A percentile compares a stretch with the other conserved stretches of the same genome.
Conservation (phyloP, 1,140 invertebrate species). For the Drosophila arawakana region DNA sequence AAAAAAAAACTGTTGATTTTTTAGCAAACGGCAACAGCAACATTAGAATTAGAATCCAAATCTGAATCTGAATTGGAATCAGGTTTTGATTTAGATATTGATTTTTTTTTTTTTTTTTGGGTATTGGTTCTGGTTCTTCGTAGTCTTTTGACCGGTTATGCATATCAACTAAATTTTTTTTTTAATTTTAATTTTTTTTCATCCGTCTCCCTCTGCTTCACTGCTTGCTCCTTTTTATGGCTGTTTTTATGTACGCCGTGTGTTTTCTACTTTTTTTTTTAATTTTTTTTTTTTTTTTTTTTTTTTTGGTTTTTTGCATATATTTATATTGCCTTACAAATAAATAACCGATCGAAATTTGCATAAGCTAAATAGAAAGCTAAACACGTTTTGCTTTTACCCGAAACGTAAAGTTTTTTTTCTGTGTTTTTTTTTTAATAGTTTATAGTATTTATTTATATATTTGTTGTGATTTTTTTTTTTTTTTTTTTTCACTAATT, state of each 20-base stretch:
- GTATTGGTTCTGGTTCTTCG: conserved; percentile 48
- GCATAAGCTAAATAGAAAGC: conserved; percentile 82
- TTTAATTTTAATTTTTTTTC: conserved; percentile 6
- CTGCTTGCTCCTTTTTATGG: conserved; percentile 73
- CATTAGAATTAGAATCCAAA: conserved; percentile 33
- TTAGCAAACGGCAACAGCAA: conserved; percentile 30
- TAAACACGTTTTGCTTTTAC: conserved; percentile 81
- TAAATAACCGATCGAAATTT: conserved; percentile 77
- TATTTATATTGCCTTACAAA: conserved; percentile 61
- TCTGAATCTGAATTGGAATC: conserved; percentile 46
- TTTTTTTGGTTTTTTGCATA: conserved; percentile 45
- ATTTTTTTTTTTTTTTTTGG: conserved; percentile 13
- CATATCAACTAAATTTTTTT: conserved; percentile 50
- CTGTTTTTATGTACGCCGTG: conserved; percentile 61
- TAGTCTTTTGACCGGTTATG: conserved; percentile 74
- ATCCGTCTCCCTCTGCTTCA: conserved; percentile 5
- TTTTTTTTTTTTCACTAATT: too few relatives aligned
- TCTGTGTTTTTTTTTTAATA: conserved; percentile 22
- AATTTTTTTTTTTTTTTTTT: conserved; percentile 28
- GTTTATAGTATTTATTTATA: conserved; percentile 5
- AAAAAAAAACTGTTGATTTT: conserved; percentile 23
- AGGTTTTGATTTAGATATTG: conserved; percentile 37
- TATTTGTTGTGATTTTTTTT: conserved; percentile 6
- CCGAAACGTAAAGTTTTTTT: conserved; percentile 65
- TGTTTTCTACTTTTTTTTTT: conserved; percentile 48